These are phyloP conservation scores for Neolamprologus hecqui DNA, from an alignment of 2,113 vertebrate genomes.

Conservation along the genomic window DNA sequence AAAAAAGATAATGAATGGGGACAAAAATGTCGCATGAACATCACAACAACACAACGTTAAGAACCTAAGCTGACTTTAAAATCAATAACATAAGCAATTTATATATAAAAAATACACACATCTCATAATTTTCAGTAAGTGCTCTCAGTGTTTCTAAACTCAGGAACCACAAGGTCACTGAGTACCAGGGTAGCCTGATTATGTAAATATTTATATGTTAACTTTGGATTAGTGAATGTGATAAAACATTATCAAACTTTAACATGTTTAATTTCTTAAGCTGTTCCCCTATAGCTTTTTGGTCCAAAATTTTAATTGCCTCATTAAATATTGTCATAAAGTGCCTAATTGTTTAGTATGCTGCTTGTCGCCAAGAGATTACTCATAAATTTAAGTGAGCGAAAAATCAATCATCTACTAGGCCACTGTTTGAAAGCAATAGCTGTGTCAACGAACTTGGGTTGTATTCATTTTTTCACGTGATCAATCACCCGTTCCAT, in stretches of 20 bases:
- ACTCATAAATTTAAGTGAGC: neutral
- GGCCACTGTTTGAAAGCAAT: neutral
- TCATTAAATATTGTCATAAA: neutral
- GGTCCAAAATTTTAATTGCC: neutral
- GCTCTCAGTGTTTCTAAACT: neutral
- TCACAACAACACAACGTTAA: neutral
- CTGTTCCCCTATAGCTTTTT: neutral
- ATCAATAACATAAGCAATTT: neutral
- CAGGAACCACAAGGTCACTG: neutral
- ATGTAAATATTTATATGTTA: neutral
- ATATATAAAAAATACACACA: neutral
- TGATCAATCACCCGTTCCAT: neutral
- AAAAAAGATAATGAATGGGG: neutral
- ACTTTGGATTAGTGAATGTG: neutral
- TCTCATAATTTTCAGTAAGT: neutral
- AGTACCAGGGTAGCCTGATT: neutral
- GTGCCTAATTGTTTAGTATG: neutral
- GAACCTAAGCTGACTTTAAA: neutral
- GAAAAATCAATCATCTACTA: neutral
- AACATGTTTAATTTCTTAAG: neutral
- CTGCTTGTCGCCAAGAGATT: neutral
- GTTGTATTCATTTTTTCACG: neutral
- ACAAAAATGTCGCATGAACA: neutral
- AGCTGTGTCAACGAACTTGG: neutral
- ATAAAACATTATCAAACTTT: neutral